Percentiles rank a stretch among this genome's conserved stretches.
These are phyloP conservation scores for Diplazon laetatorius DNA, from an alignment of 2,888 invertebrate species.

Conservation along the genomic window DNA sequence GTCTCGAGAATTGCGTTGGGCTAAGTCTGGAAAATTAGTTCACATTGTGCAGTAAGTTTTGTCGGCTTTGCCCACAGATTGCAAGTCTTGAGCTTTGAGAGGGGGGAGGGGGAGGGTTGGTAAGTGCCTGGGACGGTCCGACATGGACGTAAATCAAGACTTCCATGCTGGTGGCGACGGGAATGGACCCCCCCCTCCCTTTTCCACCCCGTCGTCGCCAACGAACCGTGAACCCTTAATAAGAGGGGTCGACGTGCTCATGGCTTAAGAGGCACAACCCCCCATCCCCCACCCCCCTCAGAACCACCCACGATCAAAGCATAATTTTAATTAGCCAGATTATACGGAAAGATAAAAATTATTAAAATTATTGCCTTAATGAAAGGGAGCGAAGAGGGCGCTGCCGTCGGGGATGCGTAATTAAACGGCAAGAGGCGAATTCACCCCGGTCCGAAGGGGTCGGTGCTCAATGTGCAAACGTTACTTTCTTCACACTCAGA, in stretches of 20 bases:
- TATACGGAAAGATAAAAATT: conserved; percentile 82
- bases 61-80: conserved; percentile 53
- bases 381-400: conserved; percentile 79
- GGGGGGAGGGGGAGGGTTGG: conserved; percentile 44
- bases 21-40: conserved; percentile 52
- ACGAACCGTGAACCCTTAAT: conserved; percentile 26
- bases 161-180: conserved; percentile 56
- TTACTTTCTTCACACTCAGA: conserved; percentile 30
- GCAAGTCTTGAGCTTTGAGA: conserved; percentile 46
- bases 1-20: conserved; percentile 21
- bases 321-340: conserved; percentile 82
- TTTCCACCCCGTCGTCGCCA: conserved; percentile 3
- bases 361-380: conserved; percentile 83
- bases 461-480: conserved; percentile 25
- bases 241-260: conserved; percentile 55
- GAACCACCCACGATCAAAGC: conserved; percentile 82
- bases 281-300: too few relatives aligned
- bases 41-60: conserved; percentile 49
- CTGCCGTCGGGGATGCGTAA: conserved; percentile 78
- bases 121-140: conserved; percentile 47
- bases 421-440: conserved; percentile 78
- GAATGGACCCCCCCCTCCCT: conserved; percentile 35
- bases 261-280: conserved; percentile 74
- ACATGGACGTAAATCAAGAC: conserved; percentile 61
- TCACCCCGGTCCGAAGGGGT: conserved; percentile 67